These are phyloP conservation scores for Mythimna ferrago DNA, from an alignment of 2,888 invertebrate genomes.

Conservation along the genomic window DNA sequence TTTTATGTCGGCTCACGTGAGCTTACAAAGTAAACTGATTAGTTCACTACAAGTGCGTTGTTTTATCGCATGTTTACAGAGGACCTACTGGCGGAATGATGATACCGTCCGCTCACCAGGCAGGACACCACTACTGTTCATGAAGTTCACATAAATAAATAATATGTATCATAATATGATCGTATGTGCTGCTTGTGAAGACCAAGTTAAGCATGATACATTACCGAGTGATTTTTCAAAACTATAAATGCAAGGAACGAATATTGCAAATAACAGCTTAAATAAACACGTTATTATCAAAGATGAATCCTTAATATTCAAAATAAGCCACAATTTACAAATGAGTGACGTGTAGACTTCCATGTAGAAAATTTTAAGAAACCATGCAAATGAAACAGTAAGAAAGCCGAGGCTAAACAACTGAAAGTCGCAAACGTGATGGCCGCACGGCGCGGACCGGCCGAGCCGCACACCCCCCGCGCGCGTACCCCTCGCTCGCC, in stretches of 20 bases:
- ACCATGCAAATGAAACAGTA: constrained; percentile 25
- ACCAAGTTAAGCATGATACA: not conserved
- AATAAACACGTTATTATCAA: no score
- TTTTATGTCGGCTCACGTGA: constrained; percentile 14
- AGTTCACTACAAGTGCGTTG: constrained; percentile 34
- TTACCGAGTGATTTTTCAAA: not conserved
- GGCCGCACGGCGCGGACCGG: constrained; percentile 13
- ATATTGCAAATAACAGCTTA: no score
- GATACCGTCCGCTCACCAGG: not conserved
- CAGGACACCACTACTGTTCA: not conserved
- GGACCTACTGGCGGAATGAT: not conserved
- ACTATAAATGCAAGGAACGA: not conserved
- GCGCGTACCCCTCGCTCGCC: not conserved
- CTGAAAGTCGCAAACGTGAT: constrained; percentile 16
- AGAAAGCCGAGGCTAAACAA: not conserved
- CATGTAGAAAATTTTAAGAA: not conserved
- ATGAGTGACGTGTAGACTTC: not conserved
- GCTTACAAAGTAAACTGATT: constrained; percentile 47
- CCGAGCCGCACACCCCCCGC: not conserved
- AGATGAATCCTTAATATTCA: no score
- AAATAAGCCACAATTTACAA: no score
- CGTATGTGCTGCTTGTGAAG: no score
- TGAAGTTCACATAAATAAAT: no score
- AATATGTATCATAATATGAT: no score
- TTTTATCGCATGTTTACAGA: constrained; percentile 38